A percentile compares a stretch with the other conserved stretches of the same genome.
These are phyloP conservation scores for Gyps fulvus DNA, from an alignment of 2,113 vertebrate species.

Conservation along the genomic window DNA sequence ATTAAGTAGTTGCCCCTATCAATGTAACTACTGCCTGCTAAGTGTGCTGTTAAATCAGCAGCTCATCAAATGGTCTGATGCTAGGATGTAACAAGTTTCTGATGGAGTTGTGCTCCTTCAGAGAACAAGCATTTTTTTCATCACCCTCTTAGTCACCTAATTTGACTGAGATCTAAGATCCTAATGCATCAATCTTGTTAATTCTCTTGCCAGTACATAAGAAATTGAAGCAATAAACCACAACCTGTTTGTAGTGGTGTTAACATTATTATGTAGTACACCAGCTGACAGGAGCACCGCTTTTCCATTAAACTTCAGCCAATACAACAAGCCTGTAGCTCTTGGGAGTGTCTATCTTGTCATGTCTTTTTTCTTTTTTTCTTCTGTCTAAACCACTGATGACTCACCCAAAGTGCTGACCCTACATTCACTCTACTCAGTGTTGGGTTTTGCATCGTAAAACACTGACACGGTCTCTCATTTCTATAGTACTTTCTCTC, in stretches of 20 bases:
- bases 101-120: conserved; percentile 65
- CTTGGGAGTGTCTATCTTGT: conserved; percentile 56
- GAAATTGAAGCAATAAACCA: conserved; percentile 79
- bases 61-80: conserved; percentile 66
- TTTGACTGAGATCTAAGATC: conserved; percentile 77
- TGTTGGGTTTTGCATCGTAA: neutral
- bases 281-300: conserved; percentile 64
- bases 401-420: conserved; percentile 54
- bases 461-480: conserved; percentile 15
- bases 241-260: conserved; percentile 76
- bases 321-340: conserved; percentile 56
- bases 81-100: conserved; percentile 65
- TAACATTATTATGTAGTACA: conserved; percentile 72
- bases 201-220: conserved; percentile 74
- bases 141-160: conserved; percentile 74
- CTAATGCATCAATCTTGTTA: conserved; percentile 74
- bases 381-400: neutral
- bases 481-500: neutral
- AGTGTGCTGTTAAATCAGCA: conserved; percentile 70
- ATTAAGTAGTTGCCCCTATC: conserved; percentile 63
- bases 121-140: conserved; percentile 69
- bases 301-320: conserved; percentile 73
- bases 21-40: conserved; percentile 57
- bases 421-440: conserved; percentile 38
- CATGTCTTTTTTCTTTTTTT: conserved; percentile 48